Percentiles rank a stretch among this genome's conserved stretches.
Conservation (phyloP, 1,140 invertebrate species). For the Diuraphis noxia region DNA sequence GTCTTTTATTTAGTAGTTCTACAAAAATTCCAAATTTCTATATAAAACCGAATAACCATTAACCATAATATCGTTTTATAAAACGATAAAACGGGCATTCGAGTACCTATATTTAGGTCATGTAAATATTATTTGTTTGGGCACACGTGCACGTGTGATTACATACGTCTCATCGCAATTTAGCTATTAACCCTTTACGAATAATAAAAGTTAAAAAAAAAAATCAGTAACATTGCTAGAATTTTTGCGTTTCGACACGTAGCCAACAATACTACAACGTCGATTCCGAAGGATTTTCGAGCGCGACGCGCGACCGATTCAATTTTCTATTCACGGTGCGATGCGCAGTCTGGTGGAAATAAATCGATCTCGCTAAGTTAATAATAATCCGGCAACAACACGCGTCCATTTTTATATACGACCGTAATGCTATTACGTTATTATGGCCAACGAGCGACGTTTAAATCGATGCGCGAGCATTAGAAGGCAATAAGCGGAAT, state of each 20-base stretch:
- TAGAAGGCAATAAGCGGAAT: conserved; percentile 50
- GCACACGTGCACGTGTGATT: background rate
- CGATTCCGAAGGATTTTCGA: background rate
- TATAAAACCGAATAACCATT: background rate
- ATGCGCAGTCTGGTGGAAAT: background rate
- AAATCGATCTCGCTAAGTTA: conserved; percentile 50
- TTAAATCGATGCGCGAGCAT: conserved; percentile 48
- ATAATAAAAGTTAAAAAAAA: background rate
- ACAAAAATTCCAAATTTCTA: background rate
- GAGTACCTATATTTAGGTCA: background rate
- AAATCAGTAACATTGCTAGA: background rate
- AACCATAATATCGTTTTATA: background rate
- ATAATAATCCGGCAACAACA: conserved; percentile 45
- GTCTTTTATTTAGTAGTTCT: background rate
- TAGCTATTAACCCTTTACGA: background rate
- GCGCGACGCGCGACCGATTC: conserved; percentile 23
- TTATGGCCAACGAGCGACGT: conserved; percentile 29
- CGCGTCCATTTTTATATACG: conserved; percentile 26
- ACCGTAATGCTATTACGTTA: conserved; percentile 39
- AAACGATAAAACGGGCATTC: background rate
- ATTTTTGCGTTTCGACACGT: background rate
- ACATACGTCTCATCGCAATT: background rate
- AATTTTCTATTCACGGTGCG: background rate
- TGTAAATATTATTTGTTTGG: background rate
- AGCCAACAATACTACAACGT: background rate